phyloP scores from a whole-genome alignment of 2,888 invertebrate species.

The Hyalella azteca region DNA sequence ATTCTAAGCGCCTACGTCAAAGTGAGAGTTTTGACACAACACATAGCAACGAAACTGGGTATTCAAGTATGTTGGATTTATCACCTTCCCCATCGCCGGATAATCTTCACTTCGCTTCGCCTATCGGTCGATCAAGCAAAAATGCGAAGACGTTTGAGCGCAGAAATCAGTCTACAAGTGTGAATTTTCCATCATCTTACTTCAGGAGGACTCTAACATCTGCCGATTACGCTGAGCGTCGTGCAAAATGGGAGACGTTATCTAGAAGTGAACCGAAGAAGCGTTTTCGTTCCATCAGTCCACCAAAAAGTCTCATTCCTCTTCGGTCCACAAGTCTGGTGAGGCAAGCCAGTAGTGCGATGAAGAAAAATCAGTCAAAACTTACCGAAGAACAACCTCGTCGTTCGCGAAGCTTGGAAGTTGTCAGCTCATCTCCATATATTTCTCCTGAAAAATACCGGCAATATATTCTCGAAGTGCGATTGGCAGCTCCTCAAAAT shows the following conservation, averaged over 20 bases:
- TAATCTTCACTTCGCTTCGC: background rate
- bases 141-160: constrained; percentile 15
- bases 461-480: constrained; percentile 53
- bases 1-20: constrained; percentile 49
- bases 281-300: constrained; percentile 48
- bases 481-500: constrained; percentile 52
- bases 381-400: constrained; percentile 26
- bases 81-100: constrained; percentile 55
- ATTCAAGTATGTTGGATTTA: constrained; percentile 57
- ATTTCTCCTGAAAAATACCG: constrained; percentile 52
- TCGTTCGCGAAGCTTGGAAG: constrained; percentile 50
- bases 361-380: constrained; percentile 47
- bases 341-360: constrained; percentile 47
- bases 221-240: constrained; percentile 46
- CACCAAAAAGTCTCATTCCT: constrained; percentile 47
- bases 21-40: constrained; percentile 58
- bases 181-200: constrained; percentile 9
- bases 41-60: constrained; percentile 58
- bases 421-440: constrained; percentile 49
- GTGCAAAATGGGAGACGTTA: constrained; percentile 54
- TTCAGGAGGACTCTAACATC: constrained; percentile 41
- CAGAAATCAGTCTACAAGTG: background rate
- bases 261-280: constrained; percentile 41
- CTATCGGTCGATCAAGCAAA: constrained; percentile 13
- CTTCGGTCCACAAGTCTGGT: constrained; percentile 52